Percentiles rank a stretch among this genome's conserved stretches.
phyloP scores from a whole-genome alignment of 2,888 invertebrate species.

The Drosophila suboccidentalis region DNA sequence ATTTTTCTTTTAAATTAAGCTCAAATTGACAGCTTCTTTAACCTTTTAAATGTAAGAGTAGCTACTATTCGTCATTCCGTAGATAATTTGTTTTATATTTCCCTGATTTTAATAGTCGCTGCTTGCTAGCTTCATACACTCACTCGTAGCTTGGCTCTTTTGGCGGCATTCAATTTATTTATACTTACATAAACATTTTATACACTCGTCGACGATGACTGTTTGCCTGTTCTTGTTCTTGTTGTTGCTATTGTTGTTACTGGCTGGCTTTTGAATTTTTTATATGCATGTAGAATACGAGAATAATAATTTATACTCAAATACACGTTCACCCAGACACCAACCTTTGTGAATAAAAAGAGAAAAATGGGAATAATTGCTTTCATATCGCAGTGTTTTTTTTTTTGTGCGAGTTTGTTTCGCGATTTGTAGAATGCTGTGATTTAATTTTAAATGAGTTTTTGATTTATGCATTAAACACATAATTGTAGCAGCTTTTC shows the following conservation, averaged over 20 bases:
- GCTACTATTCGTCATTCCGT: background rate
- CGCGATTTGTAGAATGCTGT: constrained; percentile 72
- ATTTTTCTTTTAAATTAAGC: too few relatives aligned
- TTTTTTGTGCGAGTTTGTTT: constrained; percentile 48
- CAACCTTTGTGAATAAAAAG: constrained; percentile 7
- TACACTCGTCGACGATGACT: constrained; percentile 57
- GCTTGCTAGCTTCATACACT: constrained; percentile 26
- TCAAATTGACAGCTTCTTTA: too few relatives aligned
- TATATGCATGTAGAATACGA: constrained; percentile 55
- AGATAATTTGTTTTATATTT: constrained; percentile 3
- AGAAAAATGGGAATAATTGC: constrained; percentile 56
- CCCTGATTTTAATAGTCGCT: constrained; percentile 64
- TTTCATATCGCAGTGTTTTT: constrained; percentile 51
- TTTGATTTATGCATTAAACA: constrained; percentile 79
- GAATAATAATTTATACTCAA: constrained; percentile 59
- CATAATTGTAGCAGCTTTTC: constrained; percentile 70
- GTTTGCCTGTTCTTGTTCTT: constrained; percentile 35
- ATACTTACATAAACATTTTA: constrained; percentile 70
- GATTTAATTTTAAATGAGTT: constrained; percentile 81
- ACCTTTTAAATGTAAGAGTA: constrained; percentile 26
- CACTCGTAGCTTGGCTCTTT: constrained; percentile 27
- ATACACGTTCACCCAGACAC: constrained; percentile 17
- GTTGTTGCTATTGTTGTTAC: constrained; percentile 31
- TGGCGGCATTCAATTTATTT: constrained; percentile 74
- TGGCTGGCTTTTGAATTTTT: constrained; percentile 66